These are phyloP conservation scores for Melinaea marsaeus DNA, from an alignment of 2,888 invertebrate species.

Conservation along the genomic window DNA sequence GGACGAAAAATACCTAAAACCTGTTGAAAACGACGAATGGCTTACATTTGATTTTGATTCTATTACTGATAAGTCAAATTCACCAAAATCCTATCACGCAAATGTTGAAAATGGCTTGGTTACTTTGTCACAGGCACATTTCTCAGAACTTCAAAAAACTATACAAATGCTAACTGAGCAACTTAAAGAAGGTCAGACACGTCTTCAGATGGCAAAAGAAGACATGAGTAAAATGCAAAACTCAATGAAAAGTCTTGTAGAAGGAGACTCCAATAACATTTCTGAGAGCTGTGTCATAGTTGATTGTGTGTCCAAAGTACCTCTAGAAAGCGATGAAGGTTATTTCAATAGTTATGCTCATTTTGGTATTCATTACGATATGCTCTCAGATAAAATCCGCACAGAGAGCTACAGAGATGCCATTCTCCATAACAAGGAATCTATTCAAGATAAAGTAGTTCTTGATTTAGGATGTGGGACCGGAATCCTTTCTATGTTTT, in stretches of 20 bases:
- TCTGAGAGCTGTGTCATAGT: conserved; percentile 41
- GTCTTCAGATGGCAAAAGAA: conserved; percentile 79
- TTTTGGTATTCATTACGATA: conserved; percentile 95
- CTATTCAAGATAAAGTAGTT: conserved; percentile 86
- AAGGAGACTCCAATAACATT: conserved; percentile 47
- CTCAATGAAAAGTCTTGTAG: conserved; percentile 77
- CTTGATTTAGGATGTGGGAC: conserved; percentile 99
- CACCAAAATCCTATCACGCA: conserved; percentile 74
- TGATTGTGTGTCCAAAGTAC: conserved; percentile 69
- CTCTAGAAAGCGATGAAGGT: conserved; percentile 82
- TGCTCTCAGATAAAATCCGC: conserved; percentile 92
- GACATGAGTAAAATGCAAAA: conserved; percentile 79
- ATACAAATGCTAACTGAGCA: conserved; percentile 77
- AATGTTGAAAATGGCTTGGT: conserved; percentile 80
- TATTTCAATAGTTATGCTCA: conserved; percentile 93
- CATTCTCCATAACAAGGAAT: conserved; percentile 83
- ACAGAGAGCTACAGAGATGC: conserved; percentile 93
- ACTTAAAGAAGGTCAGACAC: conserved; percentile 77
- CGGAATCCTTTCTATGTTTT: conserved; percentile 98
- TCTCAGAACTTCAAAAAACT: conserved; percentile 78
- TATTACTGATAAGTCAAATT: conserved; percentile 54
- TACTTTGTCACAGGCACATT: conserved; percentile 79
- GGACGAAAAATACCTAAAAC: conserved; percentile 87
- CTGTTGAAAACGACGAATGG: conserved; percentile 88
- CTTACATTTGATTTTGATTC: conserved; percentile 86